Base-by-base conservation (phyloP, 2,888 invertebrate genomes). In the Rhagonycha fulva region DNA sequence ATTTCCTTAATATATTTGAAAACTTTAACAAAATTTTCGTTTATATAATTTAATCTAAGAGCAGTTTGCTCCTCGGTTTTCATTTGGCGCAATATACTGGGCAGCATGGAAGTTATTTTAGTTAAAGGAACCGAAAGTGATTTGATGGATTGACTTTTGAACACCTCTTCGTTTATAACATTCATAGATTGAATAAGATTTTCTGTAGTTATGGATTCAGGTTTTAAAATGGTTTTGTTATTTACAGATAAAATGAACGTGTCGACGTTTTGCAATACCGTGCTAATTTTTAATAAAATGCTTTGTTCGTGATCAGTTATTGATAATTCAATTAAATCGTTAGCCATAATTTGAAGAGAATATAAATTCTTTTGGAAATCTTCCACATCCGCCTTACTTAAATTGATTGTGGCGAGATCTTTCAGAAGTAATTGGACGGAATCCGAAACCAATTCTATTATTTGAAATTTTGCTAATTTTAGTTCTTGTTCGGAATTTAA, bases 361-460 rank as follows among this genome's bases (percentile, higher is more conserved):
- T 85, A 83, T 12, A 87, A 79, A 10, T 83, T 82, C 74, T 85
- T 85, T 79, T 88, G 87, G 1, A 87, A 77, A 10, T 82, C 77
- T 24, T 84, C 75, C 9, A 86, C 79, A 32, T 80, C 76, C 12
- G 81, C 77, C 74, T 83, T 84, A 67, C 85, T 80, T 3, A 87
- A 81, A 82, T 84, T 86, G 9, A 87, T 84, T 9, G 82, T 76
- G 9, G 87, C 85, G n/a, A 87, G 76, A 70, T 82, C 84, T 82
- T 83, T 84, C 1, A 84, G 81, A 11, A 87, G 80, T 12, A 77
- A 80, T 80, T 87, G 85, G 2, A 86, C 78, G 2, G 84, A 81
- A 23, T 86, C 85, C 0, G 86, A 82, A 26, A 84, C 82, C 24
- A 80, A 47, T 24, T 85, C 81, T 19, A 86, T 82, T 32, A 83